Evolutionary conservation across 2,888 invertebrate genomes (phyloP), one percentile per base, ranked within the genome.

Genomic region (Oscheius myriophilus): DNA sequence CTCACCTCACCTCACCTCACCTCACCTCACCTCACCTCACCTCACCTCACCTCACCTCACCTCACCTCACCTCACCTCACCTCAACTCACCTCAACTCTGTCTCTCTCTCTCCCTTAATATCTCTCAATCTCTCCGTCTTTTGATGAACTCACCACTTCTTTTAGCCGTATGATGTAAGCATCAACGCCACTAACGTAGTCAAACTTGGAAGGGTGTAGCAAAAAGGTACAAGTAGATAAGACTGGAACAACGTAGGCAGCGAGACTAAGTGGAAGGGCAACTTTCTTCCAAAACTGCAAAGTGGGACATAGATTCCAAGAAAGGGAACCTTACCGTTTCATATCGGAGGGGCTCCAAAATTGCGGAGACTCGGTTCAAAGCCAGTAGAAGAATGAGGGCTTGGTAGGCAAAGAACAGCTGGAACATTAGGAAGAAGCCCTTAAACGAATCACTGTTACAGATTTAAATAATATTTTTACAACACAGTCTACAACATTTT

Each of bases 241-340:
- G 43, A 70, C n/a, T 18, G 65, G 57, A 39, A 71, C 25, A 41
- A 57, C 65, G 62, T 74, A 71, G 64, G 71, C 67, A 43, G 67
- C 53, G 43, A 71, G 54, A 58, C 43, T 63, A 23, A 53, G 25
- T 11, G 67, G 62, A 1, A 65, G 26, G 18, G 62, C 67, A 57
- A 69, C 65, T 62, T 65, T 55, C 53, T 68, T 62, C 74, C 69
- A 74, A 57, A 69, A 58, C 67, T 70, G 51, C 45, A 58, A 64
- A 57, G 14, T n/a, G 12, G 16, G 16, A 6, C 14, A 11, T 53
- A 9, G 23, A 18, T 51, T 51, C n/a, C 23, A 12, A 11, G 9
- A 62, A 7, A 58, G 2, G 2, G n/a, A 43, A 26, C 9, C 21
- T 49, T 42, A 67, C 67, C 59, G 39, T 41, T 23, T 67, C 67